Conservation (phyloP, 2,797 vertebrate species). For the Serranus cabrilla region DNA sequence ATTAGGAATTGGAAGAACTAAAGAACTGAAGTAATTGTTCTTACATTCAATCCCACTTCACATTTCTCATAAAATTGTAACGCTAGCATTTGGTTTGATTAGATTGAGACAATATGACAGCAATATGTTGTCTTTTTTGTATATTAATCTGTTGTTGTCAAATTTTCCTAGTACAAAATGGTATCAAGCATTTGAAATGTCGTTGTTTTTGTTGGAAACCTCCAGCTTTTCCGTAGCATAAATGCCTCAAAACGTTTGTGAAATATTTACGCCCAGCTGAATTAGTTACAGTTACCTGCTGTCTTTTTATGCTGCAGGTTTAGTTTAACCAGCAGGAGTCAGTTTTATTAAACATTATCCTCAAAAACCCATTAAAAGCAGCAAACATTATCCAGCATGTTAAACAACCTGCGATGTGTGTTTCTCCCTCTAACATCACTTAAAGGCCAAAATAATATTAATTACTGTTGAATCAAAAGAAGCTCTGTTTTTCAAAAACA, state of each 20-base stretch:
- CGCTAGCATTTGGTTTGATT: not conserved
- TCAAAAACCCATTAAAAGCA: slow-evolving; percentile 18
- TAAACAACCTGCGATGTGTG: slow-evolving; percentile 5
- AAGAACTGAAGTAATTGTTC: not conserved
- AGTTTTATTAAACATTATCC: not conserved
- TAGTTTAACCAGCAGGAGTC: not conserved
- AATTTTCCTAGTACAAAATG: not conserved
- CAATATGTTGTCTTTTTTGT: not conserved
- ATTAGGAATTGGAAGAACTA: not conserved
- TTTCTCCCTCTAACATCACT: slow-evolving; percentile 5
- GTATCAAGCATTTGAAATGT: not conserved
- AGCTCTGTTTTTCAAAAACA: not conserved
- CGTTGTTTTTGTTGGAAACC: not conserved
- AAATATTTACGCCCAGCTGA: slow-evolving; percentile 20
- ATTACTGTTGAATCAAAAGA: not conserved
- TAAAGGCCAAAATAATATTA: not conserved
- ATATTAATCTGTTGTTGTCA: not conserved
- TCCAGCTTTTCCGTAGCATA: not conserved
- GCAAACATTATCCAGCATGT: not conserved
- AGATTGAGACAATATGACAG: not conserved
- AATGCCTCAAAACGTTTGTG: not conserved
- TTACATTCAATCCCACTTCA: not conserved
- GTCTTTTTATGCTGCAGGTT: slow-evolving; percentile 9
- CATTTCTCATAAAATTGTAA: not conserved
- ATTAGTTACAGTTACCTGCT: slow-evolving; percentile 18